Evolutionary conservation across 2,113 vertebrate species (phyloP).

Genomic region (Ceratotherium simum): DNA sequence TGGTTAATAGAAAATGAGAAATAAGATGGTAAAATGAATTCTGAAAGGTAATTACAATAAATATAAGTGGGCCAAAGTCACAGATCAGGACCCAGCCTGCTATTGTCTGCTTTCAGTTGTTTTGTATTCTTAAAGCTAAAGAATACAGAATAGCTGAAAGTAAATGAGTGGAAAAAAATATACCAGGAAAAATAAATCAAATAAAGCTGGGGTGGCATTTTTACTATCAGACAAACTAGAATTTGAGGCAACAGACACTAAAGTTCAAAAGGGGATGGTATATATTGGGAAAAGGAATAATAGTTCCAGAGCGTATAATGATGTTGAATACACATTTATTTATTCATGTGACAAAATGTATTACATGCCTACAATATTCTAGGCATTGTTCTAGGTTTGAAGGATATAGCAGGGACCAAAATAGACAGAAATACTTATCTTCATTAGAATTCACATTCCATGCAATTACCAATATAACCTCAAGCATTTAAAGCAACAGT

Average conservation of each 20-base stretch:
- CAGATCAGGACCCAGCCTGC: background rate
- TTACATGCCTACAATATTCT: background rate
- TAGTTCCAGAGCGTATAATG: slow-evolving; percentile 35
- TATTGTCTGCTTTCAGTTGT: background rate
- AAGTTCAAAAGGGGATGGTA: background rate
- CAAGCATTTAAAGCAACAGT: slow-evolving; percentile 48
- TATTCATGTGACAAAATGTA: slow-evolving; percentile 29
- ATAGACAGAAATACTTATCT: slow-evolving; percentile 29
- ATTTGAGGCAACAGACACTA: slow-evolving; percentile 37
- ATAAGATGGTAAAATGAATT: slow-evolving; percentile 39
- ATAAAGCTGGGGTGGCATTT: slow-evolving; percentile 18
- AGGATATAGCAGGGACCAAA: slow-evolving; percentile 21
- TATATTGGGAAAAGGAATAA: background rate
- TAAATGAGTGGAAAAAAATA: slow-evolving; percentile 8
- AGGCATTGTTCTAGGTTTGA: slow-evolving; percentile 40
- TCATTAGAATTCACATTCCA: slow-evolving; percentile 49
- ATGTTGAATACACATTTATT: slow-evolving; percentile 33
- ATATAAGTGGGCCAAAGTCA: slow-evolving; percentile 60
- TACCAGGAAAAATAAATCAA: slow-evolving; percentile 22
- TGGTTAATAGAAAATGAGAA: slow-evolving; percentile 41
- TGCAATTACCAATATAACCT: slow-evolving; percentile 26
- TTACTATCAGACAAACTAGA: slow-evolving; percentile 33
- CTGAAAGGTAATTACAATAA: slow-evolving; percentile 47
- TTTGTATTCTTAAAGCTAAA: slow-evolving; percentile 40
- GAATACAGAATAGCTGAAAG: background rate